Evolutionary conservation across 1,140 invertebrate species (phyloP), one percentile per base, ranked within the genome.

Genomic region (Temnothorax nylanderi): DNA sequence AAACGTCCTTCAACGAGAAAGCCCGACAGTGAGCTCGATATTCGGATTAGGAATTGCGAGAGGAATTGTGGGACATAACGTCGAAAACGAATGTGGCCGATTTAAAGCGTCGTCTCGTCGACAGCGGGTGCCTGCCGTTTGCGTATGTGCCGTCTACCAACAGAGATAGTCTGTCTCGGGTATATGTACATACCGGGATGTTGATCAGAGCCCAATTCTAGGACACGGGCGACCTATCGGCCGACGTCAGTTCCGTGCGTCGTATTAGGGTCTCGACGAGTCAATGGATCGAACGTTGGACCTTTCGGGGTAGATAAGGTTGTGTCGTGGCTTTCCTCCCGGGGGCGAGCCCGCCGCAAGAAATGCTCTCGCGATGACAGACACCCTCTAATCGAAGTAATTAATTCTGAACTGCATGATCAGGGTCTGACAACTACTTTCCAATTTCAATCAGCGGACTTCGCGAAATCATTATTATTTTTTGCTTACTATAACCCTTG

Each of bases 231-330:
- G 69, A 84, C 51, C 80, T 84, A 84, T 84, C 67, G 80, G 77
- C 80, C 69, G 26, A 84, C 54, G 80, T 84, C 80, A 84, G 54
- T 84, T 84, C 69, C 80, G 80, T 84, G 80, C 69, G 80, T 60
- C 80, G 69, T 84, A 84, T 84, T 84, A 84, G 80, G 80, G 80
- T 84, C 80, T 84, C 80, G 80, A 84, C 80, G 80, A 84, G 54
- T 84, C 80, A 84, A 84, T 84, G 80, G 80, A 75, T 84, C 80
- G 80, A 84, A 84, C 56, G 80, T 60, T 60, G 80, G 80, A 84
- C 69, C 80, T 84, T 84, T 84, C 69, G 80, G 49, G 69, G 34
- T 75, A 84, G 80, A 84, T 84, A 84, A 84, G 80, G 80, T 84
- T 69, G 54, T 84, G 80, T 84, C 80, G 80, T 84, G 41, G 80